A percentile compares a stretch with the other conserved stretches of the same genome.
These are phyloP conservation scores for Creontiades dilutus DNA, from an alignment of 2,888 invertebrate species.

Conservation along the genomic window DNA sequence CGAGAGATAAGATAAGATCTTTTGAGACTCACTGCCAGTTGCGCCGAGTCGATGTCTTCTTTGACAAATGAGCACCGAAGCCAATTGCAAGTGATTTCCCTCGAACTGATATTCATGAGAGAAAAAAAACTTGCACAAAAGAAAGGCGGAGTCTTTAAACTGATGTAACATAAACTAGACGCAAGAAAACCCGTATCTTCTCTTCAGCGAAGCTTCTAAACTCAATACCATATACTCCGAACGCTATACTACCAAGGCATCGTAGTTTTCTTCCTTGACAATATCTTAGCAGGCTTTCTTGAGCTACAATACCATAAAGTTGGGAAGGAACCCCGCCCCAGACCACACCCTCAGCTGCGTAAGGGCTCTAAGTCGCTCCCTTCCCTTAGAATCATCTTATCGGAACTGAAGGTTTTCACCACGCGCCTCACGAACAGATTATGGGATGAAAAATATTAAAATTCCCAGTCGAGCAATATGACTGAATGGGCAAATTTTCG, in stretches of 20 bases:
- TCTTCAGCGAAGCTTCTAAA: background rate
- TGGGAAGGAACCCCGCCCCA: background rate
- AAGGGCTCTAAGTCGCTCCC: background rate
- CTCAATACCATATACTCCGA: conserved; percentile 3
- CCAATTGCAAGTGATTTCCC: background rate
- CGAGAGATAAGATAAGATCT: no score
- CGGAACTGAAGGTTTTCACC: no score
- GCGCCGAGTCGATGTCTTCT: no score
- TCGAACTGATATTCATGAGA: background rate
- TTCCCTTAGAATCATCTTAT: background rate
- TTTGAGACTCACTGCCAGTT: no score
- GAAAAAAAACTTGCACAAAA: conserved; percentile 27
- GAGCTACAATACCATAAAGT: conserved; percentile 25
- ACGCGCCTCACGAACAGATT: no score
- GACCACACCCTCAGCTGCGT: background rate
- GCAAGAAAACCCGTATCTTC: background rate
- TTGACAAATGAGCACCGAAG: no score
- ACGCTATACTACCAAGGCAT: conserved; percentile 26
- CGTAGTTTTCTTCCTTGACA: conserved; percentile 20
- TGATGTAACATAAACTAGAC: conserved; percentile 21
- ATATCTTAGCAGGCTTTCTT: conserved; percentile 30
- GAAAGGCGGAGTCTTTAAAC: conserved; percentile 21
- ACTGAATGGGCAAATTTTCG: no score
- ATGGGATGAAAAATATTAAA: no score
- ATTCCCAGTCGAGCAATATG: no score